Percentiles rank a stretch among this genome's conserved stretches.
Evolutionary conservation across 2,113 vertebrate genomes (phyloP).

Genomic region (Vanacampus margaritifer): DNA sequence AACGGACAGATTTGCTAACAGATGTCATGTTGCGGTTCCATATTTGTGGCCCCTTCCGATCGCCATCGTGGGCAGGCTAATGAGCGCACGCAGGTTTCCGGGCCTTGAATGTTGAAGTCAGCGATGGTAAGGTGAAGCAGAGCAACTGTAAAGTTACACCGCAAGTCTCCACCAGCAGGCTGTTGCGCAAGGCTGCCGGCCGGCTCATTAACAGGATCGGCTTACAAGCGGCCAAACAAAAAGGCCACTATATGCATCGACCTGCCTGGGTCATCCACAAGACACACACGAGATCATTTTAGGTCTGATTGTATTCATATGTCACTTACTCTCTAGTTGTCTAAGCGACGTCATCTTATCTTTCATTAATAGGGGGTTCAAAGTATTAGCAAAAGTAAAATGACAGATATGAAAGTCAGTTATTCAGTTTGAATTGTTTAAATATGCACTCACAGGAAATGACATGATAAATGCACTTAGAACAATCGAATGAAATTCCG

Average conservation of each 20-base stretch:
- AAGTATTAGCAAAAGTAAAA: too few relatives aligned
- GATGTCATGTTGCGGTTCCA: neutral
- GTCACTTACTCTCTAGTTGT: neutral
- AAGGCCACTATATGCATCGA: conserved; percentile 39
- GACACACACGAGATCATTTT: neutral
- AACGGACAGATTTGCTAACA: conserved; percentile 44
- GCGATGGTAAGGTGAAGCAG: conserved; percentile 49
- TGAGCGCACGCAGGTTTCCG: conserved; percentile 4
- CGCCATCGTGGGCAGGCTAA: conserved; percentile 5
- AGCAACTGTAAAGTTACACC: conserved; percentile 60
- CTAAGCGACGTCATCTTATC: neutral
- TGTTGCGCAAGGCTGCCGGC: conserved; percentile 48
- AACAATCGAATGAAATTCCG: too few relatives aligned
- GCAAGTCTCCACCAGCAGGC: conserved; percentile 56
- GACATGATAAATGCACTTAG: too few relatives aligned
- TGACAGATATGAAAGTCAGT: too few relatives aligned
- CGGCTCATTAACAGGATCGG: conserved; percentile 63
- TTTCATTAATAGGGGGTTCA: neutral
- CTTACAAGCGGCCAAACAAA: conserved; percentile 60
- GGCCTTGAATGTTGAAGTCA: conserved; percentile 45
- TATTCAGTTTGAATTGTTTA: too few relatives aligned
- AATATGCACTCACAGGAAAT: too few relatives aligned
- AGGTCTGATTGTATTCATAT: neutral
- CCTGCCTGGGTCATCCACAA: neutral
- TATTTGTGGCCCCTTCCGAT: neutral